A percentile compares a stretch with the other conserved stretches of the same genome.
Evolutionary conservation across 2,888 invertebrate species (phyloP).

Genomic region (Heliconius erato): DNA sequence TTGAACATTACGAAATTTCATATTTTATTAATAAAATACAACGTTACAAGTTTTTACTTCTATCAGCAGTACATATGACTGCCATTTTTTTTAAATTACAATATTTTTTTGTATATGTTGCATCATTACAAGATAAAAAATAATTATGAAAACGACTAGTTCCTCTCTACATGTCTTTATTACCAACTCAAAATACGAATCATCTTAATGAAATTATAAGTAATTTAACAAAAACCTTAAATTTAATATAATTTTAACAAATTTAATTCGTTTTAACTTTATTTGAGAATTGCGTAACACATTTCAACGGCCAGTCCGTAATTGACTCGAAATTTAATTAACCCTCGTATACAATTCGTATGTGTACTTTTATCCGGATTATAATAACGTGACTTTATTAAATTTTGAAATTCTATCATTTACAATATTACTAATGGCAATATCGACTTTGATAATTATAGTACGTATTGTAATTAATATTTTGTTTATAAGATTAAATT

Average conservation of each 20-base stretch:
- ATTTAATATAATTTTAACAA: slow-evolving; percentile 18
- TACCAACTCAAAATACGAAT: too few species aligned
- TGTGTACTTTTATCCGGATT: slow-evolving; percentile 25
- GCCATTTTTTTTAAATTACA: too few species aligned
- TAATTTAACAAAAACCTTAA: not conserved
- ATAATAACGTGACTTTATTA: slow-evolving; percentile 24
- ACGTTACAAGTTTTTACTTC: too few species aligned
- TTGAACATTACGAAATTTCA: too few species aligned
- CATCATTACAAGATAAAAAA: too few species aligned
- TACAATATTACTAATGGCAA: slow-evolving; percentile 16
- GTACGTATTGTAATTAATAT: not conserved
- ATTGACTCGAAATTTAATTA: slow-evolving; percentile 41
- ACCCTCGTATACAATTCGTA: slow-evolving; percentile 32
- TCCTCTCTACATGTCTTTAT: too few species aligned
- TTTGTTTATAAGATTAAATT: not conserved
- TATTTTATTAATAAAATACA: too few species aligned
- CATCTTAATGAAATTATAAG: not conserved
- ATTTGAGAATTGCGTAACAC: slow-evolving; percentile 36
- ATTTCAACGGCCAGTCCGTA: slow-evolving; percentile 38
- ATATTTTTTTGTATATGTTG: too few species aligned
- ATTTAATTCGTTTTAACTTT: slow-evolving; percentile 26
- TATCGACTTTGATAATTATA: slow-evolving; percentile 17
- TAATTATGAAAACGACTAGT: too few species aligned
- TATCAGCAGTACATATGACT: too few species aligned
- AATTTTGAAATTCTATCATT: slow-evolving; percentile 23